Evolutionary conservation across 2,113 vertebrate genomes (phyloP), one percentile per base, ranked within the genome.

Genomic region (Apteryx owenii): DNA sequence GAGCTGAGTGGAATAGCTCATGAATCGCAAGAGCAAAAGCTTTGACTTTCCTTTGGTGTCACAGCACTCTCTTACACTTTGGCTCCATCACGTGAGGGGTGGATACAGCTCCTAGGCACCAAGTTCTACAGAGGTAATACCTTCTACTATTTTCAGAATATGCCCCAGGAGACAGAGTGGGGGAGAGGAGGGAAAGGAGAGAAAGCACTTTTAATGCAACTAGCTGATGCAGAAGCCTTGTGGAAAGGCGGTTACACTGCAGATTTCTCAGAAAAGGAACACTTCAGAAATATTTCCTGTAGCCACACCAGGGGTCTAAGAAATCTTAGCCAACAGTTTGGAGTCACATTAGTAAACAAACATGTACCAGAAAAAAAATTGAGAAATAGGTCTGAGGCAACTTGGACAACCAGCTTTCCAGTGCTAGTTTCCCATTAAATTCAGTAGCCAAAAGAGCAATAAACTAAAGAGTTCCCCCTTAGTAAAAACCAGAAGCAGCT

Each of bases 401-500:
- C 90, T 93, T 82, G 81, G 78, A 82, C 81, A 83, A 77, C 91
- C 92, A 79, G 91, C 75, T 97, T 96, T 95, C 91, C 84, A 93
- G 68, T 77, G 88, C 85, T 93, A 70, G 78, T 88, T 91, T 58
- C 44, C 60, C 53, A 68, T 81, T 86, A 91, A 73, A 80, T 81
- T 97, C 91, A 75, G 95, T 97, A 96, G 96, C 93, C 94, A 92
- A 94, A 95, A 86, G 51, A 95, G 88, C 95, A 96, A 91, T 96
- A 96, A 97, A 97, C 36, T n/a, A 50, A 80, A 94, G 46, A 80
- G 79, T 90, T 89, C 72, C 81, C 51, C 78, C 62, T 92, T 92
- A 84, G 84, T 95, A 88, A 94, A 98, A 98, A 93, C 25, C 86
- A 95, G 91, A 96, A 95, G 91, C 89, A 96, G 91, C 93, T 97